Conservation (phyloP, 1,140 invertebrate genomes). For the Octopus sinensis region DNA sequence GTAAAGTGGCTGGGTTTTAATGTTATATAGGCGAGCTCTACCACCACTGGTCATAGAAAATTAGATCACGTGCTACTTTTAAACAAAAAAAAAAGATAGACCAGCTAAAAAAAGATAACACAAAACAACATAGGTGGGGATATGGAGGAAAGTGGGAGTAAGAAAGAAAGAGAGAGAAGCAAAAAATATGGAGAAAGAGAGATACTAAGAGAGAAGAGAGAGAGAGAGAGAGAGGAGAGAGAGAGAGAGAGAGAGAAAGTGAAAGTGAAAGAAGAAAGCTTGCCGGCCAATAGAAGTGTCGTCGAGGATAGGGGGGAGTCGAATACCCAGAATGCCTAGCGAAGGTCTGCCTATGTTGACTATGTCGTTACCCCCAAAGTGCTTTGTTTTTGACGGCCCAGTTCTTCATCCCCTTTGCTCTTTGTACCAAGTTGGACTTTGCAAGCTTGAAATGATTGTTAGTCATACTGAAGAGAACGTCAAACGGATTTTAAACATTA, state of each 20-base stretch:
- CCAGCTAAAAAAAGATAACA: background rate
- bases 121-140: background rate
- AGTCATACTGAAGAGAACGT: background rate
- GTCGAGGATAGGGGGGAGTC: background rate
- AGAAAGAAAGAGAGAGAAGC: background rate
- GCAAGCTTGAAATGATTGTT: background rate
- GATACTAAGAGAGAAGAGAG: background rate
- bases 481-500: background rate
- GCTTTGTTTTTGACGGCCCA: constrained; percentile 4
- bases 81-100: too few species aligned
- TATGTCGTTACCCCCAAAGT: constrained; percentile 1
- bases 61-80: too few species aligned
- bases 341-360: background rate
- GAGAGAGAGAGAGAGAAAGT: background rate
- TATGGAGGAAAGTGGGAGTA: background rate
- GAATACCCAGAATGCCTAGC: background rate
- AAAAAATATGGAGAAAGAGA: background rate
- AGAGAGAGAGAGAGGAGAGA: background rate
- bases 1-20: too few species aligned
- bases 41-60: too few species aligned
- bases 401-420: background rate
- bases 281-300: too few species aligned
- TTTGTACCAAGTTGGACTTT: background rate
- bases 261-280: too few species aligned
- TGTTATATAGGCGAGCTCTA: too few species aligned